These are phyloP conservation scores for Epirrhoe tristata DNA, from an alignment of 2,888 invertebrate species.

Conservation along the genomic window DNA sequence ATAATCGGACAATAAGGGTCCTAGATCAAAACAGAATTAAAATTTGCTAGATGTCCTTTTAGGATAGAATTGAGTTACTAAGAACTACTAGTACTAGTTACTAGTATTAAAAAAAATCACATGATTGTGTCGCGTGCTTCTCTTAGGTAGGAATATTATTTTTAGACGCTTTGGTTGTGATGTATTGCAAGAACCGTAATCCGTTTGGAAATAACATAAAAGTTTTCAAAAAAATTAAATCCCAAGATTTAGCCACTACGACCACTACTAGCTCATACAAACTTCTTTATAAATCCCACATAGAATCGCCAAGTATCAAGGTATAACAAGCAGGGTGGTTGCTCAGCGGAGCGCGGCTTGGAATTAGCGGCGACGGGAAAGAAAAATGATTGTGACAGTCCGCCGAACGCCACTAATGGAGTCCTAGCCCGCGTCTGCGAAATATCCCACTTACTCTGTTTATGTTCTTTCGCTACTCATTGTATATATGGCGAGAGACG, in stretches of 20 bases:
- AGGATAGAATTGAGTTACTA: too few relatives aligned
- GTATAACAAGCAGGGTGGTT: slow-evolving; percentile 48
- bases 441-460: slow-evolving; percentile 68
- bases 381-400: slow-evolving; percentile 86
- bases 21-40: too few relatives aligned
- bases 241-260: too few relatives aligned
- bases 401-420: slow-evolving; percentile 84
- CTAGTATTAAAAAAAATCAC: too few relatives aligned
- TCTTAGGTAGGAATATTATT: too few relatives aligned
- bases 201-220: neutral
- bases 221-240: neutral
- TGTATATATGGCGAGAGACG: neutral
- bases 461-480: slow-evolving; percentile 11
- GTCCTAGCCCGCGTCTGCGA: slow-evolving; percentile 73
- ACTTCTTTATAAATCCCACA: neutral
- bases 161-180: too few relatives aligned
- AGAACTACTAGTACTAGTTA: too few relatives aligned
- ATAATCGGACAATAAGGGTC: too few relatives aligned
- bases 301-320: slow-evolving; percentile 58
- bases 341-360: slow-evolving; percentile 79
- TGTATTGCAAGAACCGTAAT: too few relatives aligned
- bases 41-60: too few relatives aligned
- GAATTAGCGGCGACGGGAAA: slow-evolving; percentile 84
- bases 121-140: too few relatives aligned
- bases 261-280: too few relatives aligned